Evolutionary conservation across 2,113 vertebrate genomes (phyloP).

Genomic region (Pelusios castaneus): DNA sequence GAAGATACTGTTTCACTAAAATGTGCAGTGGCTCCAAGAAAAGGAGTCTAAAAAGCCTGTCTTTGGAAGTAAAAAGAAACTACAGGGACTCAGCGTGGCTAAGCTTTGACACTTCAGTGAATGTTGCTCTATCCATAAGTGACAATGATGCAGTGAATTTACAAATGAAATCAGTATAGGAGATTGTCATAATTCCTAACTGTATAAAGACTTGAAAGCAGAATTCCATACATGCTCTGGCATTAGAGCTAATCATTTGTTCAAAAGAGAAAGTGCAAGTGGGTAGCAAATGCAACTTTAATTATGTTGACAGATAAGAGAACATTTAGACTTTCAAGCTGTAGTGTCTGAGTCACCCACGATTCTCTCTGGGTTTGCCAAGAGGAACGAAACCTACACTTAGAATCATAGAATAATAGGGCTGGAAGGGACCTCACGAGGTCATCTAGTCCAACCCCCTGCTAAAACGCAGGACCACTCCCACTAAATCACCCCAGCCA

Average conservation of each 20-base stretch:
- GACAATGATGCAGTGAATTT: neutral
- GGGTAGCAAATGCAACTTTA: neutral
- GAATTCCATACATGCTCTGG: neutral
- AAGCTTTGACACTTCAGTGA: neutral
- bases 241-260: neutral
- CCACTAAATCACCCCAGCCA: too few relatives aligned
- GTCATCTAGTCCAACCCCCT: too few relatives aligned
- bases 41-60: neutral
- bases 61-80: neutral
- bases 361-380: neutral
- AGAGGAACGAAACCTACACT: neutral
- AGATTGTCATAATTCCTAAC: conserved; percentile 16
- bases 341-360: neutral
- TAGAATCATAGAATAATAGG: too few relatives aligned
- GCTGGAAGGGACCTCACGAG: too few relatives aligned
- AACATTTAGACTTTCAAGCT: neutral
- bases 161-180: conserved; percentile 3
- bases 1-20: neutral
- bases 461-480: too few relatives aligned
- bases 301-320: neutral
- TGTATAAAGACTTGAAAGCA: neutral
- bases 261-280: neutral
- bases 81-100: neutral
- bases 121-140: neutral
- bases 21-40: neutral